Evolutionary conservation across 2,113 vertebrate genomes (phyloP).

Genomic region (Anseranas semipalmata): DNA sequence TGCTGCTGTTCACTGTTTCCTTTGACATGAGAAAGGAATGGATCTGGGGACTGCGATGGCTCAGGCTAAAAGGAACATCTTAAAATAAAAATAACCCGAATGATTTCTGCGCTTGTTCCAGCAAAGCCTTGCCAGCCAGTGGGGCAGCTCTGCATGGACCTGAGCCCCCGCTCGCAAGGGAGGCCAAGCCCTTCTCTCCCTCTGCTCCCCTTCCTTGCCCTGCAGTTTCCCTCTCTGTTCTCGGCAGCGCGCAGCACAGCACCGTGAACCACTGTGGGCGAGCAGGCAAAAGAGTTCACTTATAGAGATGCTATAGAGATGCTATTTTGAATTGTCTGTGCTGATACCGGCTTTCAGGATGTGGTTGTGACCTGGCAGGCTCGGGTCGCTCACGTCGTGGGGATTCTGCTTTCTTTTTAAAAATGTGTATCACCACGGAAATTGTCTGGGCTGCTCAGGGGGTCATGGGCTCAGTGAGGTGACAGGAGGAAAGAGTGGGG

Average conservation of each 20-base stretch:
- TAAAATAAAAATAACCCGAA: background rate
- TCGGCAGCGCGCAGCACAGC: background rate
- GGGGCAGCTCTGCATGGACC: background rate
- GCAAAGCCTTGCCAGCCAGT: background rate
- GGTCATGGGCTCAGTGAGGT: background rate
- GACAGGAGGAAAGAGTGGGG: background rate
- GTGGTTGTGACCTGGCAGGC: background rate
- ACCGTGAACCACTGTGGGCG: accelerated
- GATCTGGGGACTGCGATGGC: background rate
- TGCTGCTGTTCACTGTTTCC: background rate
- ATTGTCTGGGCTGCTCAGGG: background rate
- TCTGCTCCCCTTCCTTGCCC: background rate
- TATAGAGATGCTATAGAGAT: too few species aligned
- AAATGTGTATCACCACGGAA: background rate
- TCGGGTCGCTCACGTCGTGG: accelerated
- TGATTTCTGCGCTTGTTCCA: background rate
- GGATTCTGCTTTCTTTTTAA: background rate
- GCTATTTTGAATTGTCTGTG: background rate
- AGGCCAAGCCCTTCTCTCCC: background rate
- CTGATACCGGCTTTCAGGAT: background rate
- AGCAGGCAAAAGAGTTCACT: background rate
- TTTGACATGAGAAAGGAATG: background rate
- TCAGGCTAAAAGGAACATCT: background rate
- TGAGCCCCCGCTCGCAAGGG: background rate
- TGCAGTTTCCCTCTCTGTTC: background rate